phyloP scores from a whole-genome alignment of 2,113 vertebrate genomes.

The Fulica atra region DNA sequence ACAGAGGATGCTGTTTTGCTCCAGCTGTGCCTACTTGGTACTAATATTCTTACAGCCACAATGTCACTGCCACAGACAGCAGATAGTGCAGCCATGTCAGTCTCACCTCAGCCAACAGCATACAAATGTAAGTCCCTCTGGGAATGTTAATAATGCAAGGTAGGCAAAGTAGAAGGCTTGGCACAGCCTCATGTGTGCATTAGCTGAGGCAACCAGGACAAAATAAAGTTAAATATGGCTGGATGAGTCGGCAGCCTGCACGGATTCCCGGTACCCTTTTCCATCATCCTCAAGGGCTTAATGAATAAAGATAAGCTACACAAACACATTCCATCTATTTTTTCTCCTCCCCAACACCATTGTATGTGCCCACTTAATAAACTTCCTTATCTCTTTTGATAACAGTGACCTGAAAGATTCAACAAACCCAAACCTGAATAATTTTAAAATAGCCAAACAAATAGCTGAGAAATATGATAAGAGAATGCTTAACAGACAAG shows the following conservation, averaged over 20 bases:
- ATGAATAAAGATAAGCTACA: slow-evolving; percentile 76
- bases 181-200: slow-evolving; percentile 10
- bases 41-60: neutral
- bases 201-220: slow-evolving; percentile 37
- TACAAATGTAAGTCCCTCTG: slow-evolving; percentile 1
- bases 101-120: neutral
- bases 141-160: slow-evolving; percentile 47
- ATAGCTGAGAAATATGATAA: slow-evolving; percentile 49
- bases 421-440: slow-evolving; percentile 54
- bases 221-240: slow-evolving; percentile 22
- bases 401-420: slow-evolving; percentile 69
- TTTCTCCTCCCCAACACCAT: neutral
- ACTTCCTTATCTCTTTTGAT: slow-evolving; percentile 71
- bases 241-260: neutral
- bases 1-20: slow-evolving; percentile 20
- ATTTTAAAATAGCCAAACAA: slow-evolving; percentile 46
- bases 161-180: slow-evolving; percentile 24
- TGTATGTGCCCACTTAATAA: slow-evolving; percentile 61
- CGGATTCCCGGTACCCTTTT: slow-evolving; percentile 64
- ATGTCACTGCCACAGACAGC: neutral
- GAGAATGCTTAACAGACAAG: slow-evolving; percentile 19
- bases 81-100: neutral
- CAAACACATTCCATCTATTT: slow-evolving; percentile 15
- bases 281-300: slow-evolving; percentile 76
- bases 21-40: slow-evolving; percentile 56